Conservation (phyloP, 1,140 invertebrate genomes). For the Planococcus citri region DNA sequence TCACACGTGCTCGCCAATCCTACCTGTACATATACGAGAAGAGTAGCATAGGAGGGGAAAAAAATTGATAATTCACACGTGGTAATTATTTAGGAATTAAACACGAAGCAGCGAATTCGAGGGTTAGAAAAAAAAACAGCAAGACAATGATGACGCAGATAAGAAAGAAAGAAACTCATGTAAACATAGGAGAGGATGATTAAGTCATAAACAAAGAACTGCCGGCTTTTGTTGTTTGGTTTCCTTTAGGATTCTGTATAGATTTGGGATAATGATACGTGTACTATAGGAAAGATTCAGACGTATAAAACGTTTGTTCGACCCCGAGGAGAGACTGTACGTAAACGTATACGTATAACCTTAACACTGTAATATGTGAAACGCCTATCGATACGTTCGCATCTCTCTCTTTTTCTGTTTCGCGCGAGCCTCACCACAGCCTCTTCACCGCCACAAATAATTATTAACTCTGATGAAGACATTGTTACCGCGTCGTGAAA, state of each 20-base stretch:
- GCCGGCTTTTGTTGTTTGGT: slow-evolving; percentile 6
- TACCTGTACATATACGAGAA: too few relatives aligned
- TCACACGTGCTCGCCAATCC: too few relatives aligned
- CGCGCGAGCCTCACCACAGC: too few relatives aligned
- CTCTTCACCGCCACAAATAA: neutral
- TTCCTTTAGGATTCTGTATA: neutral
- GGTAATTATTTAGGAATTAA: too few relatives aligned
- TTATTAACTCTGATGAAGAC: neutral
- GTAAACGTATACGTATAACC: neutral
- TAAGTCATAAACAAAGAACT: slow-evolving; percentile 4
- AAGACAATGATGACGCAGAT: too few relatives aligned
- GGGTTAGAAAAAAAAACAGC: too few relatives aligned
- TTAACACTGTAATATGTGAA: neutral
- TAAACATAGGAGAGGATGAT: neutral
- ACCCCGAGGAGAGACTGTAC: too few relatives aligned
- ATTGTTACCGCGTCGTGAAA: neutral
- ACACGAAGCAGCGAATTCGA: too few relatives aligned
- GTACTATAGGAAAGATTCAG: neutral
- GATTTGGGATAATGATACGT: neutral
- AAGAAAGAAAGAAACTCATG: neutral
- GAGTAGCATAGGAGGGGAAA: too few relatives aligned
- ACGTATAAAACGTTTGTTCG: neutral
- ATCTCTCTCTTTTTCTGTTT: neutral
- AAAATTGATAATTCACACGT: too few relatives aligned
- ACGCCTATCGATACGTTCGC: neutral